Base-by-base conservation (phyloP, 30 jellyfish, hydroid and myxozoan species). In the Cassiopea xamachana region DNA sequence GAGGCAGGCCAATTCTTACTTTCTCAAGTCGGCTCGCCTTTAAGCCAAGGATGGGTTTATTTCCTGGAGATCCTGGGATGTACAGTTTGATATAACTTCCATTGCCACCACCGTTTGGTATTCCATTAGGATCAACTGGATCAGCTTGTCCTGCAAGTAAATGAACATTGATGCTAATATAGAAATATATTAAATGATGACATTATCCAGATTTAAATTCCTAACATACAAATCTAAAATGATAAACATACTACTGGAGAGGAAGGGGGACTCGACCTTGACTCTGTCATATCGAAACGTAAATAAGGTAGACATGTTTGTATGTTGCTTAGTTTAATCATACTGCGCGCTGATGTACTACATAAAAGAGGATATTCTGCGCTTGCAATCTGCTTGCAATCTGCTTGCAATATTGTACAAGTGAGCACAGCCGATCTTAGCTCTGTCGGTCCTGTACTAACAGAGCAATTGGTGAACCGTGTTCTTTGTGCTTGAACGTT, bases 11-110 rank as follows among this genome's bases (percentile, higher is more conserved):
- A 18, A 91, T 68, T 58, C 97, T 83, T 5, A 72, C 94, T 55
- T 51, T 79, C 73, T 91, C 89, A 61, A 71, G 69, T 80, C 62
- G 50, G 44, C 85, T 87, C 1, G 92, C 97, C 46, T 86, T 92
- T 67, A 92, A 61, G 1, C 95, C 95, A 49, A 85, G 83, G 46
- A 88, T 87, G 60, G 98, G 98, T 13, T 92, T 80, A 73, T 75
- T 71, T 60, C 98, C 98, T 16, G 91, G 84, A 16, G 88, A 86
- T 4, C 93, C 98, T 18, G 95, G 98, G 45, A 92, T 80, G 80
- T 55, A 92, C 48, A 86, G 77, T 9, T 84, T 88, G 70, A 81
- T 91, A 64, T 43, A 90, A 12, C 62, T 77, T 5, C 97, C 97
- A 39, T 83, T 62, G 7, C 93, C 97, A 15, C 86, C 84, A 18